Base-by-base conservation (phyloP, 2,797 vertebrate genomes). In the Lates japonicus region DNA sequence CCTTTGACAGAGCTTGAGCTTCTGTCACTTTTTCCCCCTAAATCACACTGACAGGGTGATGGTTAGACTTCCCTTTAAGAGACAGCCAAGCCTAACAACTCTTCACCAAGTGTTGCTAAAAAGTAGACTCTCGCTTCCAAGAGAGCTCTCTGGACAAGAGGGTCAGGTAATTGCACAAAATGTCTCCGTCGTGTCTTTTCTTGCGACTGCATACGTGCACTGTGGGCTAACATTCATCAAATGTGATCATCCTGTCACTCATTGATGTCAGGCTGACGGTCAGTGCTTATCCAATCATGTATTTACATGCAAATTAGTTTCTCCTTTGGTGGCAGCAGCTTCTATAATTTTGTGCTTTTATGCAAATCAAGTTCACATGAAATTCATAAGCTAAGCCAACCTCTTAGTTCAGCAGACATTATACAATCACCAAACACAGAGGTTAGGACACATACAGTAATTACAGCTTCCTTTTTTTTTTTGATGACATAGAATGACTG, bases 321-420 rank as follows among this genome's bases (percentile, higher is more conserved):
- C 65, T 74, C 76, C 39, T 29, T 17, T 41, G 39, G 64, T 63
- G 54, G 49, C 25, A 44, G 42, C 20, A 5, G 58, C 29, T 71
- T 49, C 41, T 78, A 62, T 80, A 78, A 84, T 78, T 85, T 67
- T 60, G 63, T 37, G 74, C 58, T 81, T 85, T 89, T 70, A 83
- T 88, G 84, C 49, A 84, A 89, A 91, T 83, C 3, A 22, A 25
- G 68, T 80, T 69, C 66, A 46, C 19, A 35, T 74, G 51, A 66
- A 76, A 66, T 58, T 76, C 37, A 57, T 4, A 54, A 63, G 70
- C 35, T 59, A 20, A 81, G 63, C 25, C 33, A 55, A 55, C 68
- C 48, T 58, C 52, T 72, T 46, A 33, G 52, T 55, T 76, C 44
- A 68, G 13, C 37, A 71, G 33, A 64, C 49, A 52, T 71, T 62